Evolutionary conservation across 1,140 invertebrate genomes (phyloP).

Genomic region (Drosophila nikananu): DNA sequence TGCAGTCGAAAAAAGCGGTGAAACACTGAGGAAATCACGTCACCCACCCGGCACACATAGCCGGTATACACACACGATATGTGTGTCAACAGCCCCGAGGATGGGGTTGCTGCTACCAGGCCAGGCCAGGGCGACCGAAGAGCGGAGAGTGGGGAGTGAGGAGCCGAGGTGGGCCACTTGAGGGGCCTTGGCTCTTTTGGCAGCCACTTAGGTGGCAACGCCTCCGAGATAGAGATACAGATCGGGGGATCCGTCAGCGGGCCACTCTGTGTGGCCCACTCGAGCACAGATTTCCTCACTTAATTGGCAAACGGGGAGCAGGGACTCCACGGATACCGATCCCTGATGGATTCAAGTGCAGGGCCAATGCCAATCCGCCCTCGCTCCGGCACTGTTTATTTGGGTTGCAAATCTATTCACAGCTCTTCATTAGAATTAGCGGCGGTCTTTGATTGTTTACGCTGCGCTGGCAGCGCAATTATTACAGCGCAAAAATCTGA

Average conservation of each 20-base stretch:
- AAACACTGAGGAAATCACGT: slow-evolving; percentile 41
- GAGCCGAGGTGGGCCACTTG: slow-evolving; percentile 54
- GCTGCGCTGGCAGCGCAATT: slow-evolving; percentile 55
- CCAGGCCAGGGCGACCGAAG: not conserved
- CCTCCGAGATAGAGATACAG: slow-evolving; percentile 13
- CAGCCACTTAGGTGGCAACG: slow-evolving; percentile 71
- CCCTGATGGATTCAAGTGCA: slow-evolving; percentile 73
- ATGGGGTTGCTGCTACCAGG: not conserved
- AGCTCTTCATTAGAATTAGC: slow-evolving; percentile 73
- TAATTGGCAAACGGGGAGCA: slow-evolving; percentile 62
- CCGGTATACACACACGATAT: slow-evolving; percentile 30
- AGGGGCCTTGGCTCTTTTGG: slow-evolving; percentile 39
- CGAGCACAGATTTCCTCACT: slow-evolving; percentile 73
- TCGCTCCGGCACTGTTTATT: slow-evolving; percentile 60
- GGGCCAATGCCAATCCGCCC: slow-evolving; percentile 42
- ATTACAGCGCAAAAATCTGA: slow-evolving; percentile 58
- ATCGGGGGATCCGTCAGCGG: slow-evolving; percentile 31
- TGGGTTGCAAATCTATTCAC: slow-evolving; percentile 80
- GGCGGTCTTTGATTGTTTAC: slow-evolving; percentile 67
- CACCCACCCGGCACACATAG: slow-evolving; percentile 52
- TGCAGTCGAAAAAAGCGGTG: slow-evolving; percentile 29
- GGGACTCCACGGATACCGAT: not conserved
- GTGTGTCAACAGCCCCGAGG: slow-evolving; percentile 61
- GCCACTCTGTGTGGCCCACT: slow-evolving; percentile 66
- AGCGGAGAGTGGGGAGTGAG: not conserved